Base-by-base conservation (phyloP, 2,888 invertebrate species). In the Morpho deidamia region DNA sequence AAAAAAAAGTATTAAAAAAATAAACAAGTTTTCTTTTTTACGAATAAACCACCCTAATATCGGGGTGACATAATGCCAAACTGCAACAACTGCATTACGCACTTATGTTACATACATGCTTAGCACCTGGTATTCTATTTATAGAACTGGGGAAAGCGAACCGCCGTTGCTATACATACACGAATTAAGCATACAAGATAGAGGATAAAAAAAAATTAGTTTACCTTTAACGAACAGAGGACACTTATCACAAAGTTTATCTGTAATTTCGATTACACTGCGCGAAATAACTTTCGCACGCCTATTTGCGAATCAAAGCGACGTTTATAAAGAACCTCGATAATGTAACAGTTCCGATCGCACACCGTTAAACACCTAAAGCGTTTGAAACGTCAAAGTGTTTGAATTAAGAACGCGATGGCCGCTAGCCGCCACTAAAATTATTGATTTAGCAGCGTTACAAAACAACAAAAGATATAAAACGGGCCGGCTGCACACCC, bases 391-490 rank as follows among this genome's bases (percentile, higher is more conserved):
- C 61, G 70, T 61, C 66, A 63, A 62, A 64, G 61, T 64, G 63
- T 67, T 63, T 58, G 65, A 68, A 67, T 67, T 64, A 67, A 65
- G 66, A 70, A 66, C 69, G 68, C 68, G 66, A 63, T 68, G 68
- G 66, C 70, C 63, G 66, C 65, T 65, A 65, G 76, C 79, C 75
- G 75, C 79, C 80, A 83, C 85, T 85, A 85, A 86, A 85, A 85
- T 83, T 89, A 89, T 88, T 88, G 88, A 88, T 88, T 88, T 77
- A 71, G 71, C 72, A 71, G 76, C 74, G 81, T 80, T 81, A 87
- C 84, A 86, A 86, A 87, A 88, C 85, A 88, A 88, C 87, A 87
- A 87, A 89, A 87, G 85, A 88, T 84, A 87, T 83, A 85, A 86
- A 86, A 85, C 81, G 78, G 76, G 71, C 81, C 76, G 77, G 74